These are phyloP conservation scores for Tachystola acroxantha DNA, from an alignment of 2,888 invertebrate species.

Conservation along the genomic window DNA sequence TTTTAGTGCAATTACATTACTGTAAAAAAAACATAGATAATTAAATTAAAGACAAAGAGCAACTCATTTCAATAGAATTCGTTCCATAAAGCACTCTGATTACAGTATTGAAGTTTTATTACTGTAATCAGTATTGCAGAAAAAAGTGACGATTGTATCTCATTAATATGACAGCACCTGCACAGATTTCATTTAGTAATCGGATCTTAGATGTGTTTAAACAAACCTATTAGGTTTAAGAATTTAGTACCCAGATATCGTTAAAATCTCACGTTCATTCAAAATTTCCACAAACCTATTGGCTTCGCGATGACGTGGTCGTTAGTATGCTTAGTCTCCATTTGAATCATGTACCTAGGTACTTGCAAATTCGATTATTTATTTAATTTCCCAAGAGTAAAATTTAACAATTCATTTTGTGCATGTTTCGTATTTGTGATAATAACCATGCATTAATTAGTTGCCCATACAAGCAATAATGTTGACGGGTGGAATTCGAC, in stretches of 20 bases:
- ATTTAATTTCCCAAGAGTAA: too few species aligned
- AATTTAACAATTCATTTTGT: conserved; percentile 4
- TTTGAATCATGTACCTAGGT: background rate
- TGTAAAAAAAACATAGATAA: too few species aligned
- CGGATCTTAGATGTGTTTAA: too few species aligned
- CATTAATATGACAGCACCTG: too few species aligned
- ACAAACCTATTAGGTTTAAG: too few species aligned
- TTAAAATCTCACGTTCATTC: too few species aligned
- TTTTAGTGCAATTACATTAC: too few species aligned
- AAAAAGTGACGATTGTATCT: too few species aligned
- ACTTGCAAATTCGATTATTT: background rate
- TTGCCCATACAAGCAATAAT: too few species aligned
- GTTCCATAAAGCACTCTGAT: background rate
- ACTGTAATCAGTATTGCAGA: background rate
- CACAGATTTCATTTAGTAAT: too few species aligned
- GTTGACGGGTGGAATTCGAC: conserved; percentile 4
- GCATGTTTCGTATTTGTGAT: conserved; percentile 16
- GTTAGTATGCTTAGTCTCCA: background rate
- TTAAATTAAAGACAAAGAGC: conserved; percentile 41
- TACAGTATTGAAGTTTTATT: background rate
- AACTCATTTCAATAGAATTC: conserved; percentile 28
- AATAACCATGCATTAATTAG: background rate
- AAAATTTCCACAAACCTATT: too few species aligned
- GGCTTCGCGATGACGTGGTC: background rate
- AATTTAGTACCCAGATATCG: too few species aligned